Conservation (phyloP, 1,140 invertebrate genomes). For the Drosophila melanogaster region Release_6_plus_ISO1_MT NT_033777.3:29495001-29495500, state of each 20-base stretch:
- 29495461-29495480: neutral
- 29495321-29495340: too few relatives aligned
- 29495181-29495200: conserved; percentile 34
- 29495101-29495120: conserved; percentile 31
- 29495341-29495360: too few relatives aligned
- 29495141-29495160: conserved; percentile 49
- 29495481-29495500: conserved; percentile 6
- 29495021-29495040: conserved; percentile 43
- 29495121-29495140: conserved; percentile 11
- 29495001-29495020: conserved; percentile 41
- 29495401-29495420: neutral
- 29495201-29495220: conserved; percentile 28
- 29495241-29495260: conserved; percentile 25
- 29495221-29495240: conserved; percentile 28
- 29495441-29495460: too few relatives aligned
- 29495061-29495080: conserved; percentile 57
- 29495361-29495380: too few relatives aligned
- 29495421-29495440: neutral
- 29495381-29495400: too few relatives aligned
- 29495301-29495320: too few relatives aligned
- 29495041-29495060: conserved; percentile 65
- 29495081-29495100: conserved; percentile 12
- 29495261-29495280: conserved; percentile 54
- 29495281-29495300: conserved; percentile 10
- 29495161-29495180: conserved; percentile 10